phyloP scores from a whole-genome alignment of 1,140 invertebrate species.

The Chironomus striatipennis region DNA sequence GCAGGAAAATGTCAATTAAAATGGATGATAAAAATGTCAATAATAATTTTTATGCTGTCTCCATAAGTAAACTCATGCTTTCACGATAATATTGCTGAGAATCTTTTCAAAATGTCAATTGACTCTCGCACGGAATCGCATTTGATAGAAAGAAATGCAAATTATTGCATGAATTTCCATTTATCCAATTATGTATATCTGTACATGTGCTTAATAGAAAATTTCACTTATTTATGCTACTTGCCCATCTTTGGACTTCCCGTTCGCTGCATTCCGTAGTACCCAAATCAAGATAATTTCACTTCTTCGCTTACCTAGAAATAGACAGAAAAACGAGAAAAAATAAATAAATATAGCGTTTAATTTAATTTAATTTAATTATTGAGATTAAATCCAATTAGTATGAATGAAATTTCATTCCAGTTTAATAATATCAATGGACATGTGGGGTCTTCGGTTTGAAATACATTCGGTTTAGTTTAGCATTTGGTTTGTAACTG shows the following conservation, averaged over 20 bases:
- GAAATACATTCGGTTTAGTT: no score
- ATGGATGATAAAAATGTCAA: slow-evolving; percentile 19
- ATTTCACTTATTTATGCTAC: background rate
- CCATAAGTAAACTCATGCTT: background rate
- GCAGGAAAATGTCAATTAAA: slow-evolving; percentile 21
- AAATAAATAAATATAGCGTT: background rate
- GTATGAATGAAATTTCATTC: background rate
- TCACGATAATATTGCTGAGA: background rate
- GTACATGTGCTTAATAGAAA: background rate
- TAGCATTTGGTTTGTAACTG: no score
- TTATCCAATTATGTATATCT: no score
- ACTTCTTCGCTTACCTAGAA: background rate
- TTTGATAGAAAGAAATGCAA: background rate
- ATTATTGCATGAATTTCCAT: slow-evolving; percentile 1
- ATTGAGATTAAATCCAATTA: slow-evolving; percentile 10
- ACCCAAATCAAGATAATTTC: background rate
- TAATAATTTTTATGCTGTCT: background rate
- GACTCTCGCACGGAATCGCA: background rate
- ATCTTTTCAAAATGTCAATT: background rate
- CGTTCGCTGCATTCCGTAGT: background rate
- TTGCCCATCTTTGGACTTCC: slow-evolving; percentile 2
- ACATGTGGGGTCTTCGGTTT: no score
- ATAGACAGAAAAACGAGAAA: background rate
- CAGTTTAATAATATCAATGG: background rate
- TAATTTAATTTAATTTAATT: background rate